Evolutionary conservation across 2,113 vertebrate genomes (phyloP).

Genomic region (Martes martes): DNA sequence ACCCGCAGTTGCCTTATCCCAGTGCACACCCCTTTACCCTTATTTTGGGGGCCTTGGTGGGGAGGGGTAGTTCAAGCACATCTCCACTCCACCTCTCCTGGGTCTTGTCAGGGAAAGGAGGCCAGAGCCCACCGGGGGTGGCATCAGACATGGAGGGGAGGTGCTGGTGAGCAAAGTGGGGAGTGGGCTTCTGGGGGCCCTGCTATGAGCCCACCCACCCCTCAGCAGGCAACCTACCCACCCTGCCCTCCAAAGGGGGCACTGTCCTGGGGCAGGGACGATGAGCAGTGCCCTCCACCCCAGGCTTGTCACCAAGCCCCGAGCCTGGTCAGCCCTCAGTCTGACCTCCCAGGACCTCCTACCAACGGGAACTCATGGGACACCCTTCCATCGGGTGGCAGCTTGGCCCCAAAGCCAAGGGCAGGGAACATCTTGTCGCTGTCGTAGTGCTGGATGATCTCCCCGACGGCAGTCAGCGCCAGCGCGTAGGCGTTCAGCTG

Average conservation of each 20-base stretch:
- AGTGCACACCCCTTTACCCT: neutral
- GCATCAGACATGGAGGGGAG: neutral
- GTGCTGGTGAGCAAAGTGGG: neutral
- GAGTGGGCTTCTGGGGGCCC: neutral
- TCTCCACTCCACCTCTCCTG: neutral
- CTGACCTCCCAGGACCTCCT: neutral
- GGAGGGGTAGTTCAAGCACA: no score
- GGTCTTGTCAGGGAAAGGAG: neutral
- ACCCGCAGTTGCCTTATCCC: neutral
- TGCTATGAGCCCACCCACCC: neutral
- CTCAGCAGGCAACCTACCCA: neutral
- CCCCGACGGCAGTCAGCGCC: constrained; percentile 93
- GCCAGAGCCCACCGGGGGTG: neutral
- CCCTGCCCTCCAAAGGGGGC: rapidly evolving
- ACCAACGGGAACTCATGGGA: constrained; percentile 96
- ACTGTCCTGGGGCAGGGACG: neutral
- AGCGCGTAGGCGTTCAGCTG: constrained; percentile 95
- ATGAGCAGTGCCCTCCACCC: neutral
- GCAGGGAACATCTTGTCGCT: constrained; percentile 97
- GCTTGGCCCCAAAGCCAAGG: constrained; percentile 94
- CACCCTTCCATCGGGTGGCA: constrained; percentile 92
- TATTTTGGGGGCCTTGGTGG: neutral
- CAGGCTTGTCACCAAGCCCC: neutral
- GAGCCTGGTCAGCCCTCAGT: neutral
- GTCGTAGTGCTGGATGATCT: constrained; percentile 97